Base-by-base conservation (phyloP, 2,797 vertebrate species). In the Brotula barbata region DNA sequence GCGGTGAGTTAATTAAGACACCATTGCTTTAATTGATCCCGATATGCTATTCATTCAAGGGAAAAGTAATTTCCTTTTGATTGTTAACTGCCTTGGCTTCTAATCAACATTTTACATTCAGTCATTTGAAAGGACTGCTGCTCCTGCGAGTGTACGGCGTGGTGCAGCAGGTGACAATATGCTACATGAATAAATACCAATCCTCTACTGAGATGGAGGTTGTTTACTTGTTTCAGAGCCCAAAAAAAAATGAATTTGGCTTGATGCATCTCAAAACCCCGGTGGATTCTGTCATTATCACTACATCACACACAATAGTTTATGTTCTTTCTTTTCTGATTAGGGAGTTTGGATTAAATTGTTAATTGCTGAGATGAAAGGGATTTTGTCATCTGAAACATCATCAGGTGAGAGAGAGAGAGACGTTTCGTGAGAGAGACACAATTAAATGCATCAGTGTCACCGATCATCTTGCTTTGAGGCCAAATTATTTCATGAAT, bases 61-160 rank as follows among this genome's bases (percentile, higher is more conserved):
- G 67, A 80, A 74, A 85, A 80, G 65, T 78, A 45, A 77, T 89
- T 87, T 89, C 75, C 80, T 79, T 68, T 78, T 61, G 71, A 87
- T 80, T 66, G 72, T 73, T 68, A 81, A 85, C 67, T 79, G 76
- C 45, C 53, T 68, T 59, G 72, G 70, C 77, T 74, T 69, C 64
- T 76, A 84, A 87, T 85, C 81, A 85, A 37, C 46, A 19, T 39
- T 76, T 86, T 75, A 68, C 57, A 71, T 80, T 70, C 66, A 41
- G 44, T 76, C 51, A 31, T 62, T 59, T 77, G 48, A 82, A 73
- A 80, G 50, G 55, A 48, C 49, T 22, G 16, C 45, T 51, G 58
- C 56, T 73, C 50, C 43, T 31, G 23, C n/a, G n/a, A 64, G 41
- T 3, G 1, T 28, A 15, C 45, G 49, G 23, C 43, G 6, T 16